These are phyloP conservation scores for Bos javanicus DNA, from an alignment of 2,113 vertebrate species.

Conservation along the genomic window DNA sequence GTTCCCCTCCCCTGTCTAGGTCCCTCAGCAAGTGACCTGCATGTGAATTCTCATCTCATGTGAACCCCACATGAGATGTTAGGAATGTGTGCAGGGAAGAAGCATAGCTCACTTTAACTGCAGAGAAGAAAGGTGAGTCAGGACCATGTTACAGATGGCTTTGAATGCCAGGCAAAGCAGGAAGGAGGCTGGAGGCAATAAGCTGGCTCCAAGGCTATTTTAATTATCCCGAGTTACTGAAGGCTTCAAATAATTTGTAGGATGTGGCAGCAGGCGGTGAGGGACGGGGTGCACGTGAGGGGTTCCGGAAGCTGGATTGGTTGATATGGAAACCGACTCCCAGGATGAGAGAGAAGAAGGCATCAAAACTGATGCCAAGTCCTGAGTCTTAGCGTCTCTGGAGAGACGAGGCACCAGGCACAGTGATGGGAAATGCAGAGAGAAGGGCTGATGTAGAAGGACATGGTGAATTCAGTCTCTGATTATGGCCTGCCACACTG, in stretches of 20 bases:
- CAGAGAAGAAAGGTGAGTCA: neutral
- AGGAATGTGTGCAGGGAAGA: neutral
- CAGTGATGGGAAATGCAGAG: neutral
- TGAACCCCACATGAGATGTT: neutral
- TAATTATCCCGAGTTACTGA: neutral
- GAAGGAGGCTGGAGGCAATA: neutral
- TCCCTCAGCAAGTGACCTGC: neutral
- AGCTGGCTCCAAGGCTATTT: neutral
- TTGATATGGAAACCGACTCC: accelerated
- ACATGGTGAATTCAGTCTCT: neutral
- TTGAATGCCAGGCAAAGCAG: neutral
- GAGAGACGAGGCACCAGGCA: accelerated
- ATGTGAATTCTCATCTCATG: neutral
- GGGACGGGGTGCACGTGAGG: accelerated
- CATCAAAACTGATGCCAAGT: accelerated
- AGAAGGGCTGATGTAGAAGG: neutral
- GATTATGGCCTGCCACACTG: neutral
- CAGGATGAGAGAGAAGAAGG: neutral
- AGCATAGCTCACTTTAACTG: neutral
- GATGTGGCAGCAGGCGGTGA: neutral
- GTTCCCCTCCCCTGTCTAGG: neutral
- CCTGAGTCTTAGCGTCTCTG: accelerated
- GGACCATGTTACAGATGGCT: neutral
- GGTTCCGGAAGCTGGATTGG: neutral
- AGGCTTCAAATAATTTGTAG: neutral